A percentile compares a stretch with the other conserved stretches of the same genome.
phyloP scores from a whole-genome alignment of 92 coral and sea anemone species.

The Porites evermanni region DNA sequence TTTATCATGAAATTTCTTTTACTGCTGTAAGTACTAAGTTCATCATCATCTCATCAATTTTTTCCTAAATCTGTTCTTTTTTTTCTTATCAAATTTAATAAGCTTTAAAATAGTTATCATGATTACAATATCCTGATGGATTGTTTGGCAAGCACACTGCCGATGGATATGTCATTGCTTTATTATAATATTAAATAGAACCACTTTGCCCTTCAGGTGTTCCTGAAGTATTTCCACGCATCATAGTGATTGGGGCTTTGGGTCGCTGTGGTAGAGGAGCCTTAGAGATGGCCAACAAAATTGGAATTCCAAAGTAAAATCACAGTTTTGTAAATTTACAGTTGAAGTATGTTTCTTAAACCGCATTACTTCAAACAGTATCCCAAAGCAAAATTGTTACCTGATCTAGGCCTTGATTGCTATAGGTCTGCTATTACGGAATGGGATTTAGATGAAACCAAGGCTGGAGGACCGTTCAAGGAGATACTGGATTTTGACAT shows the following conservation, averaged over 20 bases:
- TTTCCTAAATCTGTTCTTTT: not conserved
- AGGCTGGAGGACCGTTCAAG: conserved; percentile 86
- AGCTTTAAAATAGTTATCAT: too few relatives aligned
- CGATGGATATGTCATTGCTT: not conserved
- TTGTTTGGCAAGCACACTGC: too few relatives aligned
- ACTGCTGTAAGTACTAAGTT: not conserved
- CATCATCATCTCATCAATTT: not conserved
- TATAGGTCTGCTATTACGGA: conserved; percentile 55
- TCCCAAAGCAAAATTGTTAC: too few relatives aligned
- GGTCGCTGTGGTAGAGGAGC: conserved; percentile 91
- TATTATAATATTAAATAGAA: not conserved
- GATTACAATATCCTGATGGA: too few relatives aligned
- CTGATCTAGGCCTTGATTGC: too few relatives aligned
- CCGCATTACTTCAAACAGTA: too few relatives aligned
- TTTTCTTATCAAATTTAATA: too few relatives aligned
- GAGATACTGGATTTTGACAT: conserved; percentile 80
- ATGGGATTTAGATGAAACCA: conserved; percentile 87
- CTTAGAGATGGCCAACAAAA: conserved; percentile 75
- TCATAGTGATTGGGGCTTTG: conserved; percentile 88
- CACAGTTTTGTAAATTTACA: not conserved
- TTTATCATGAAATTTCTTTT: not conserved
- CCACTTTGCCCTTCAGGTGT: conserved; percentile 43
- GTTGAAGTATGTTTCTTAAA: too few relatives aligned
- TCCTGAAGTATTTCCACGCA: conserved; percentile 62
- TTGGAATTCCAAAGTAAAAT: conserved; percentile 85